Evolutionary conservation across 2,797 vertebrate genomes (phyloP), one percentile per base, ranked within the genome.

Genomic region (Naso thynnoides): DNA sequence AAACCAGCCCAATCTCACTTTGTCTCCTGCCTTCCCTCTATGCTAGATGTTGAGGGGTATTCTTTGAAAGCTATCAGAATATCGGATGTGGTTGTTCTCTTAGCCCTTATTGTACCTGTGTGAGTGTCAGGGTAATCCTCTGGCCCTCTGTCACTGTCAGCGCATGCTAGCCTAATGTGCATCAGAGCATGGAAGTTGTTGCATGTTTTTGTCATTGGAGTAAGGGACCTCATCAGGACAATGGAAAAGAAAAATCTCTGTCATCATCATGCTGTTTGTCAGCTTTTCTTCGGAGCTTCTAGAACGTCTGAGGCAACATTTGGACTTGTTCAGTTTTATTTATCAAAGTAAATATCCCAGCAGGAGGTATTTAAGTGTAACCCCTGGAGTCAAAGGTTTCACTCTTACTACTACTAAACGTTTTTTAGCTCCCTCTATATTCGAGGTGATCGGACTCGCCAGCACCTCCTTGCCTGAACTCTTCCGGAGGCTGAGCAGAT

Each of bases 11-110:
- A 74, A 41, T 27, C 31, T 66, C 42, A 23, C 23, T 19, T 66
- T 48, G 2, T 50, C 11, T 53, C 38, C 15, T 59, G 36, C 44
- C 48, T 57, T 29, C 1, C 41, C 33, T 19, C 16, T 67, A 47
- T 21, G 33, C 41, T 48, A 38, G 29, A 50, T 49, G 24, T 42
- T 42, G 67, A 69, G 67, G 44, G 48, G 65, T 68, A 50, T 90
- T 82, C 80, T 90, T 83, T 83, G 85, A 90, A 89, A 92, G 89
- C 86, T 90, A 79, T 90, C 82, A 90, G 87, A 85, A 83, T 82
- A 60, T 78, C 41, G 75, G 67, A 62, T 64, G 65, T 71, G 76
- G 75, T 81, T 75, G 47, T 82, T 73, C 65, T 48, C 48, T 54
- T 64, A 73, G 57, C 47, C 54, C 58, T 63, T 41, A 58, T 73